phyloP scores from a whole-genome alignment of 2,113 vertebrate genomes.

The Mesembrinibis cayennensis region DNA sequence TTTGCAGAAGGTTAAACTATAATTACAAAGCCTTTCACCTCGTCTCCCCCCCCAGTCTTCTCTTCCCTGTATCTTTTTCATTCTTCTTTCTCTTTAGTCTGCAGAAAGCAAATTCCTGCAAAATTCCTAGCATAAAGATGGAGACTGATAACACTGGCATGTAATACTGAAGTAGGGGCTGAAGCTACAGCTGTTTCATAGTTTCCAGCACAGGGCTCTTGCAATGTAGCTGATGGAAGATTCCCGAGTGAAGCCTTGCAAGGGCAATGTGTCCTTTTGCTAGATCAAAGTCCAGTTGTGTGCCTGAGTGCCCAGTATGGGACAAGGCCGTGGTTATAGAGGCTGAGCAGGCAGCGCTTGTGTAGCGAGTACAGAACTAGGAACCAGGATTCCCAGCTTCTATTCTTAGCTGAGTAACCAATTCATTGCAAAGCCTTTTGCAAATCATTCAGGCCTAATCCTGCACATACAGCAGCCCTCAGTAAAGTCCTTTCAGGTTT shows the following conservation, averaged over 20 bases:
- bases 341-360: neutral
- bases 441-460: constrained; percentile 12
- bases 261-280: neutral
- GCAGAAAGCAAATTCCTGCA: constrained; percentile 4
- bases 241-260: accelerated
- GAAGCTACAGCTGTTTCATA: neutral
- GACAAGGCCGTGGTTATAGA: neutral
- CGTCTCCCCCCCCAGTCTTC: neutral
- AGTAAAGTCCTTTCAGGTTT: neutral
- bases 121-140: neutral
- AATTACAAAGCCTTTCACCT: neutral
- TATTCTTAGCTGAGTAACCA: neutral
- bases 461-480: neutral
- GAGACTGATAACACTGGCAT: neutral
- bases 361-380: accelerated
- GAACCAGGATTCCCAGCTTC: neutral
- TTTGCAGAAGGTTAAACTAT: neutral
- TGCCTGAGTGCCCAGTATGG: neutral
- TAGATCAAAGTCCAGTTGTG: neutral
- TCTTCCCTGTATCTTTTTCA: neutral
- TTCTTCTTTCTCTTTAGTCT: neutral
- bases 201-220: neutral
- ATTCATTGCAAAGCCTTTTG: constrained; percentile 2
- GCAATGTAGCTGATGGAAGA: neutral
- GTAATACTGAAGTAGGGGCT: neutral